phyloP scores from a whole-genome alignment of 2,888 invertebrate species.

The Drosophila ezoana region DNA sequence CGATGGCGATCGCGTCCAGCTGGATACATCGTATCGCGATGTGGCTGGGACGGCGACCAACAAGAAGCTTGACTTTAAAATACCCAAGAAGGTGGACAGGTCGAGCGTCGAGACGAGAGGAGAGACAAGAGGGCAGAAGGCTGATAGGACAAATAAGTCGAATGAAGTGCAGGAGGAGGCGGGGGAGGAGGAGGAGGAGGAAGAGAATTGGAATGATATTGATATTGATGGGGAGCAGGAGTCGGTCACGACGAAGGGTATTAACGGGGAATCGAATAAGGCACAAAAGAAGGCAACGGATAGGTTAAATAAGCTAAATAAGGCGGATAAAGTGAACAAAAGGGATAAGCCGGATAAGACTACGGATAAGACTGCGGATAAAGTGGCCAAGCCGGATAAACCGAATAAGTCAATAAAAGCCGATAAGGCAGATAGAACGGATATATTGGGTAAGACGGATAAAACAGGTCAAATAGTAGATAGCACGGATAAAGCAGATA shows the following conservation, averaged over 20 bases:
- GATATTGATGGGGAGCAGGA: background rate
- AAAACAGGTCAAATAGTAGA: background rate
- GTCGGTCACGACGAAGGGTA: background rate
- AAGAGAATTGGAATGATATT: background rate
- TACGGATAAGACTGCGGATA: constrained; percentile 4
- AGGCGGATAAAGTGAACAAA: constrained; percentile 5
- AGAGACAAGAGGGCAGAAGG: constrained; percentile 6
- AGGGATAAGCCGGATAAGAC: background rate
- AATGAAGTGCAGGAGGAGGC: background rate
- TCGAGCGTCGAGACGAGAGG: constrained; percentile 10
- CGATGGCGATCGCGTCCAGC: constrained; percentile 26
- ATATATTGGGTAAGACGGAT: background rate
- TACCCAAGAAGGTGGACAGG: constrained; percentile 68
- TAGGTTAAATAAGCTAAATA: constrained; percentile 5
- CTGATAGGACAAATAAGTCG: constrained; percentile 17
- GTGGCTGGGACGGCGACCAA: constrained; percentile 30
- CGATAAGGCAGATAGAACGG: background rate
- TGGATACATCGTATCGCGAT: constrained; percentile 82
- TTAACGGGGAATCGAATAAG: background rate
- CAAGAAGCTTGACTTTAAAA: constrained; percentile 77
- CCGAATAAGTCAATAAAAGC: background rate
- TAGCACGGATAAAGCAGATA: background rate
- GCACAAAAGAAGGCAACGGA: background rate
- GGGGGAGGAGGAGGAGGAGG: constrained; percentile 3
- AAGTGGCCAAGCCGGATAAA: background rate